Evolutionary conservation across 2,888 invertebrate genomes (phyloP), one percentile per base, ranked within the genome.

Genomic region (Cheiracanthium punctorium): DNA sequence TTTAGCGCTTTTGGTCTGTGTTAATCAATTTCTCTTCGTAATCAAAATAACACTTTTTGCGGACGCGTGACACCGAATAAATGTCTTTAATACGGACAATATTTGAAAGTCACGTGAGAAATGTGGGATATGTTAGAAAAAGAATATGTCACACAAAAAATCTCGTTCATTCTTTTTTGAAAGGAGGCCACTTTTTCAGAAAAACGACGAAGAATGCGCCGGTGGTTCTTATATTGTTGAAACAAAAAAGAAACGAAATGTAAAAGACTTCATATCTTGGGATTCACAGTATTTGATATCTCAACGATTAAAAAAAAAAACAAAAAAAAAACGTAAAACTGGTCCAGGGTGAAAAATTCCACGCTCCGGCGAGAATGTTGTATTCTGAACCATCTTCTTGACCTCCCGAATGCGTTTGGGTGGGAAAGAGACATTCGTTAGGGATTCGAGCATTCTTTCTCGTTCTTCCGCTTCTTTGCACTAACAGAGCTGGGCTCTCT

Each of bases 371-470:
- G 48, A n/a, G n/a, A 33, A 29, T 75, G 65, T n/a, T n/a, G n/a
- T 28, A 32, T 58, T 41, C 79, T 80, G 79, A 71, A 77, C 79
- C 79, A 28, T 71, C 28, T 48, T 71, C 65, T 69, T 69, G 69
- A 70, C 77, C 77, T 70, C 64, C 17, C 17, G 17, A 64, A 52
- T 52, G 79, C 10, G 37, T 37, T 37, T 80, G 71, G 79, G 79
- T 58, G 79, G 79, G 71, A 48, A 69, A 43, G n/a, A 24, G 12
- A 76, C 33, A 33, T 76, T 70, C 69, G 30, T 37, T 58, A 32
- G 79, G 7, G 48, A 48, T 48, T 37, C 37, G 12, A 8, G 37
- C 28, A n/a, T n/a, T n/a, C n/a, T n/a, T n/a, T n/a, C n/a, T n/a
- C 2, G 20, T 64, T 67, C 67, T 67, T 67, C 67, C 67, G 29